Base-by-base conservation (phyloP, 2,797 vertebrate genomes). In the Scleropages formosus region DNA sequence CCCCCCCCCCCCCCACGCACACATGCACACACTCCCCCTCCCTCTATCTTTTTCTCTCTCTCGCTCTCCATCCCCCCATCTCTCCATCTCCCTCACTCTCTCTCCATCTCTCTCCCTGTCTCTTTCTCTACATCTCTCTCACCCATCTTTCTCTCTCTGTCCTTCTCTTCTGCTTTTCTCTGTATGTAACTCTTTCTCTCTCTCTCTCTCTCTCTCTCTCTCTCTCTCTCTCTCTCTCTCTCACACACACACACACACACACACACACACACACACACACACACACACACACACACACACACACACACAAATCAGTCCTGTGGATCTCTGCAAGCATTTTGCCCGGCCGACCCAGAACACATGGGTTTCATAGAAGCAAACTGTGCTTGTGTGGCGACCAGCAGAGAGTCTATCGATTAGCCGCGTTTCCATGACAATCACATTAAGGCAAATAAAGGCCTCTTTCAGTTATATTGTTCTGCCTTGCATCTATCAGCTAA, bases 401-500 rank as follows among this genome's bases (percentile, higher is more conserved):
- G 72, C 58, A 77, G 84, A 74, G 51, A 81, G 65, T n/a, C 79
- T 85, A 78, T 76, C 74, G 80, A 85, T 78, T 86, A 87, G 85
- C 84, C 81, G 82, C 80, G 85, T 85, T 82, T 74, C 76, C 76
- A 77, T 73, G 56, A 74, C 71, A 51, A 73, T 77, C 39, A 64
- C 53, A 62, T 73, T 46, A 77, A 74, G 69, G 58, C 27, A 75
- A 66, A 75, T 13, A 59, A 67, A 78, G 81, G 85, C 79, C 76
- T 77, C 75, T 82, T 82, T 79, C 78, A 56, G 79, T 82, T 80
- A 85, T 84, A 86, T 85, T 87, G 86, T 80, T 83, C 84, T 85
- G 82, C 80, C 84, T 80, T 81, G 75, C 79, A 82, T 76, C 79
- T 84, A 85, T 84, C 85, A 86, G 71, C 79, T 74, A 79, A 4